Evolutionary conservation across 2,113 vertebrate species (phyloP), one percentile per base, ranked within the genome.

Genomic region (Sialia sialis): DNA sequence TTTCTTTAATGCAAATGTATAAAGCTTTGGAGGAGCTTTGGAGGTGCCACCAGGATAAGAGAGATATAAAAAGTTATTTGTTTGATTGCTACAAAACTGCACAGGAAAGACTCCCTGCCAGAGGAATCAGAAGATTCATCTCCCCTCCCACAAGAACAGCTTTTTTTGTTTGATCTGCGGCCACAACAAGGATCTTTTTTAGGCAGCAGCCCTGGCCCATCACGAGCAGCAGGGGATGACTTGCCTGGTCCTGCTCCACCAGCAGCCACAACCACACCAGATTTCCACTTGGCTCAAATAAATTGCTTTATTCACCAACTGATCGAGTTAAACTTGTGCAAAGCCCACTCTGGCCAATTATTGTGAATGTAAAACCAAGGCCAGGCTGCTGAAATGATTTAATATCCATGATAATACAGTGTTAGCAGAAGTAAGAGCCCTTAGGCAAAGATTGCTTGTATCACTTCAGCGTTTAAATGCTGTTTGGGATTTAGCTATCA

Each of bases 341-440:
- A 77, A 84, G 29, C 8, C 25, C 26, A 8, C 51, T 5, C 10
- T 3, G 12, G 51, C 21, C 10, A 87, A 38, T 11, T 23, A 51
- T 0, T 17, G 12, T 34, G 32, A 84, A 39, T 67, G 81, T 62
- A 43, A 69, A 91, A 41, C 25, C 56, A 44, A 67, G 8, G 5
- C 8, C 34, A 83, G 44, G 29, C 11, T 60, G 29, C 39, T 26
- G 13, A 32, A 39, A 16, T 5, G 7, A n/a, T 13, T 51, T 27
- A 49, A 67, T 4, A 19, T 0, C 12, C 6, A 11, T 4, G 70
- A 38, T 4, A 74, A 44, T 1, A 20, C 0, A n/a, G 21, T 3
- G 8, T 19, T 17, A 48, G 32, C 34, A 54, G 13, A 59, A 25
- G 4, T 16, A 51, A 58, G 43, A 79, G 62, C 11, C 27, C 32